Base-by-base conservation (phyloP, 2,888 invertebrate genomes). In the Lasioglossum oenotherae region DNA sequence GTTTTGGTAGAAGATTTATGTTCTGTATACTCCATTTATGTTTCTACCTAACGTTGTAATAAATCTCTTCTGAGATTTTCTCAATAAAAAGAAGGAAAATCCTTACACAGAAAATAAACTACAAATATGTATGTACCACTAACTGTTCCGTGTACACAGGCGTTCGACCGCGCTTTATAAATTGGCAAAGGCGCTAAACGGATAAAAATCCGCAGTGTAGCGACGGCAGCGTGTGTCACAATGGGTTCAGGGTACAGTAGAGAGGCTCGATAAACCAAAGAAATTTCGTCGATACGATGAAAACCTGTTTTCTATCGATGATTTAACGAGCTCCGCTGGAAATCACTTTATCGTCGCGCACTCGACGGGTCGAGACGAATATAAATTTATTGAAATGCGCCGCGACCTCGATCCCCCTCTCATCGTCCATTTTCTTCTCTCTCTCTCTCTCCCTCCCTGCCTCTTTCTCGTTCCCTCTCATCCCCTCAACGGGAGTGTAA, bases 311-410 rank as follows among this genome's bases (percentile, higher is more conserved):
- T 69, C 69, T 69, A 69, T 69, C 69, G 69, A 69, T 69, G 69
- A 69, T 35, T 69, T 69, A 57, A 74, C 78, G 53, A 60, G 27
- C 8, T 23, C 35, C 60, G n/a, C 67, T 49, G 69, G 44, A 76
- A 74, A 79, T 69, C 71, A 72, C 74, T 14, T 74, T 72, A 80
- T 80, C 78, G 69, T 38, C 27, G 46, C 76, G 12, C 38, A 67
- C 35, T 76, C 75, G 71, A 53, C 67, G 74, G 74, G 57, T 74
- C 76, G 77, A 87, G 77, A 80, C 80, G 79, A 85, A 80, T 84
- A 80, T 85, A 82, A 81, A 85, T 82, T 82, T 76, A 73, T 76
- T 74, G 79, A 82, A 79, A 73, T 69, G 60, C 67, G 64, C 19
- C 74, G 41, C 49, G 85, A 78, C 85, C 85, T 77, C 85, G 85